Evolutionary conservation across 2,888 invertebrate genomes (phyloP).

Genomic region (Spicauda simplicius): DNA sequence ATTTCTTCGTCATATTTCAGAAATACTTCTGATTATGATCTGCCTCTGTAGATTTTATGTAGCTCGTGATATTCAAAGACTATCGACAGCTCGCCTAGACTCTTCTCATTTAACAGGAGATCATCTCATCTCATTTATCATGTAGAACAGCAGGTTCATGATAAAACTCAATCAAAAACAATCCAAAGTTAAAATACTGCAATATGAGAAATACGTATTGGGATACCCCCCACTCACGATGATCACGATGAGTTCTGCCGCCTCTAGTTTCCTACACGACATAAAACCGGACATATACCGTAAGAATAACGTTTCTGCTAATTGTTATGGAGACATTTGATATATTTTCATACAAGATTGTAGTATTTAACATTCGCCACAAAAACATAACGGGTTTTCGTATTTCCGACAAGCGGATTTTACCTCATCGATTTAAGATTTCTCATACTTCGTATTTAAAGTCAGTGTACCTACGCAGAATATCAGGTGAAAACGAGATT

Average conservation of each 20-base stretch:
- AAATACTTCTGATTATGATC: no score
- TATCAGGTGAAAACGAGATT: constrained; percentile 15
- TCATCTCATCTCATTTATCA: no score
- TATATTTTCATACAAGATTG: constrained; percentile 26
- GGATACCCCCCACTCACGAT: neutral
- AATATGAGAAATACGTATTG: neutral
- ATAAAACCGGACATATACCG: constrained; percentile 27
- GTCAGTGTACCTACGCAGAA: neutral
- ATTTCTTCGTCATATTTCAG: no score
- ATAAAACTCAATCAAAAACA: no score
- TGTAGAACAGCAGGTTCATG: no score
- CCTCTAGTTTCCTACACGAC: constrained; percentile 4
- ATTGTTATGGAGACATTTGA: constrained; percentile 31
- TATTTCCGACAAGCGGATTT: constrained; percentile 50
- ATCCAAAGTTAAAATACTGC: no score
- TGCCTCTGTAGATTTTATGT: no score
- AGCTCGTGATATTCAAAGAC: no score
- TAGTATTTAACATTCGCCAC: constrained; percentile 5
- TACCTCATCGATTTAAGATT: constrained; percentile 35
- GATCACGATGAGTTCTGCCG: neutral
- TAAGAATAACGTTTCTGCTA: constrained; percentile 17
- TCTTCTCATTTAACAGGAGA: no score
- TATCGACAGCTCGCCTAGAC: no score
- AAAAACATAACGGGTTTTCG: constrained; percentile 52
- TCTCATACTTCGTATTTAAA: constrained; percentile 35